A percentile compares a stretch with the other conserved stretches of the same genome.
These are phyloP conservation scores for Bergia puertoricense DNA, from an alignment of 92 coral and sea anemone genomes.

Conservation along the genomic window DNA sequence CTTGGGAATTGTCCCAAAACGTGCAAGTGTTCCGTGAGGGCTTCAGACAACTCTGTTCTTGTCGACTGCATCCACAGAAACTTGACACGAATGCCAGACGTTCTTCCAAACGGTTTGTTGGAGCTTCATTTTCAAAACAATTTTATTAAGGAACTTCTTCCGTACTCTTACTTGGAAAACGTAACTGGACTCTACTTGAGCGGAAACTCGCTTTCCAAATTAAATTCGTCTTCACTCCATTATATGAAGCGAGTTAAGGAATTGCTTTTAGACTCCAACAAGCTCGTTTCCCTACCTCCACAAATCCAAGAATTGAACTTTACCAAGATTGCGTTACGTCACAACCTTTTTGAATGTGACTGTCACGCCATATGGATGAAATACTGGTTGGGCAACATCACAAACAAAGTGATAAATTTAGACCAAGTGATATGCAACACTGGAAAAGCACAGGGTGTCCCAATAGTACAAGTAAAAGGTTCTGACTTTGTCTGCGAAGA, in stretches of 20 bases:
- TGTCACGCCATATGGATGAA: slow-evolving; percentile 75
- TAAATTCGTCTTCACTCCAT: slow-evolving; percentile 49
- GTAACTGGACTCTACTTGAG: slow-evolving; percentile 62
- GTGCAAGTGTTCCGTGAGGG: slow-evolving; percentile 61
- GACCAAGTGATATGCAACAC: slow-evolving; percentile 62
- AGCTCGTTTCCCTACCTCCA: slow-evolving; percentile 61
- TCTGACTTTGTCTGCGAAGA: slow-evolving; percentile 62
- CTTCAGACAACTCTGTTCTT: slow-evolving; percentile 44
- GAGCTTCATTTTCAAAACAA: slow-evolving; percentile 63
- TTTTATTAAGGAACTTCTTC: slow-evolving; percentile 50
- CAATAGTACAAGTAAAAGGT: slow-evolving; percentile 50
- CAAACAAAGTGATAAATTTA: slow-evolving; percentile 39
- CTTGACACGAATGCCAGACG: slow-evolving; percentile 54
- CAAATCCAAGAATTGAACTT: slow-evolving; percentile 45
- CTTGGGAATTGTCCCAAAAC: slow-evolving; percentile 58
- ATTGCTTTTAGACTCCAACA: slow-evolving; percentile 63
- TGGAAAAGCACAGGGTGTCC: slow-evolving; percentile 52
- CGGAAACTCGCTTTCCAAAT: slow-evolving; percentile 50
- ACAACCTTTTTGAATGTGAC: slow-evolving; percentile 73
- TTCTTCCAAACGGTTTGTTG: slow-evolving; percentile 58
- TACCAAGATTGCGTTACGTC: slow-evolving; percentile 44
- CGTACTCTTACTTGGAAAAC: slow-evolving; percentile 53
- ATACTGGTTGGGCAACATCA: slow-evolving; percentile 55
- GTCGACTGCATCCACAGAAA: slow-evolving; percentile 55
- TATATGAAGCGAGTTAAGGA: slow-evolving; percentile 41